These are phyloP conservation scores for Tringa solitaria DNA, from an alignment of 2,113 vertebrate species.

Conservation along the genomic window DNA sequence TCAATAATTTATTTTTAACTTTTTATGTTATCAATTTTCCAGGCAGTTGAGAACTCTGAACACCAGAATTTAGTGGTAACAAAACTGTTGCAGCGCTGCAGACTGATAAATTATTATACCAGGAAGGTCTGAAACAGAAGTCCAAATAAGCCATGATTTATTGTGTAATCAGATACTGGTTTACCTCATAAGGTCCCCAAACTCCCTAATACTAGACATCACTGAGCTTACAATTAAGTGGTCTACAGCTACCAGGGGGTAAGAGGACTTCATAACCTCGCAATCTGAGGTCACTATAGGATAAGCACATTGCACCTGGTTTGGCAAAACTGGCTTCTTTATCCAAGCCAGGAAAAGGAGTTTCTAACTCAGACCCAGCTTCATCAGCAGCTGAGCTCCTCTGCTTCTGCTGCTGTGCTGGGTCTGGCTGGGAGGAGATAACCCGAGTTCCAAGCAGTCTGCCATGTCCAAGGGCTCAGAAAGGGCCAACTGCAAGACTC, in stretches of 20 bases:
- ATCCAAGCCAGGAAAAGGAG: neutral
- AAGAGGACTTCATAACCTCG: neutral
- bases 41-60: neutral
- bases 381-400: neutral
- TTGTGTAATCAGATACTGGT: neutral
- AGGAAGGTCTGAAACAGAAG: neutral
- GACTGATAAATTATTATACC: neutral
- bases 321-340: neutral
- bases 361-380: neutral
- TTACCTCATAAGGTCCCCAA: neutral
- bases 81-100: neutral
- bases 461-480: neutral
- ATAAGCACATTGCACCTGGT: neutral
- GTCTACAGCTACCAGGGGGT: neutral
- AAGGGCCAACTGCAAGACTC: neutral
- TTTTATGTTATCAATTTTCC: neutral
- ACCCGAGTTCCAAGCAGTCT: neutral
- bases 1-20: neutral
- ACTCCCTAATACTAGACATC: neutral
- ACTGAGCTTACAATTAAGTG: neutral
- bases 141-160: neutral
- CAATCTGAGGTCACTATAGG: neutral
- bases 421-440: neutral
- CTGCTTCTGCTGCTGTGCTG: neutral
- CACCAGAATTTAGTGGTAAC: neutral